phyloP scores from a whole-genome alignment of 2,888 invertebrate species.

The Cacoxenus indagator region DNA sequence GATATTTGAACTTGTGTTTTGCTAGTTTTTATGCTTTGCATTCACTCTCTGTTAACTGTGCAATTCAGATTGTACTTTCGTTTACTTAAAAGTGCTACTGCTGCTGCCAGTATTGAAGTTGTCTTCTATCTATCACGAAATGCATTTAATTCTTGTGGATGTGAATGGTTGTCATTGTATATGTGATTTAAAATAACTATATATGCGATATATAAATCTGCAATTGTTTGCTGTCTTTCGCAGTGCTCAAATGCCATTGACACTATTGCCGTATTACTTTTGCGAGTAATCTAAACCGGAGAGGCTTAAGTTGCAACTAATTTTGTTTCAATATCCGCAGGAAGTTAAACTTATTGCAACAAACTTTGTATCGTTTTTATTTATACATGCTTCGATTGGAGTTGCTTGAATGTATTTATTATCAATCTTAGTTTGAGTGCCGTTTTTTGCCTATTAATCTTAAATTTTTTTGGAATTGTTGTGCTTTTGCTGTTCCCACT shows the following conservation, averaged over 20 bases:
- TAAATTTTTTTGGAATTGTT: too few species aligned
- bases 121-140: not conserved
- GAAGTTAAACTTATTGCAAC: not conserved
- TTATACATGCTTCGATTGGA: too few species aligned
- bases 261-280: slow-evolving; percentile 5
- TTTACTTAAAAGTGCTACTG: not conserved
- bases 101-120: not conserved
- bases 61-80: not conserved
- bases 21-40: not conserved
- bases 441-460: too few species aligned
- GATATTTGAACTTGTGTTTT: slow-evolving; percentile 2
- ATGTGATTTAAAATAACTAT: not conserved
- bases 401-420: too few species aligned
- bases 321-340: not conserved
- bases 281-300: not conserved
- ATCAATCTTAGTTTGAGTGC: too few species aligned
- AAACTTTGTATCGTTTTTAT: not conserved
- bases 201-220: not conserved
- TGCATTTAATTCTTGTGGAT: not conserved
- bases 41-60: not conserved
- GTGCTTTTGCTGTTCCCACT: too few species aligned
- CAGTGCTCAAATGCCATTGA: slow-evolving; percentile 4
- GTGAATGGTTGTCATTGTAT: not conserved
- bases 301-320: not conserved
- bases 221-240: not conserved